Percentiles rank a stretch among this genome's conserved stretches.
These are phyloP conservation scores for Platyscapa corneri DNA, from an alignment of 1,140 invertebrate species.

Conservation along the genomic window DNA sequence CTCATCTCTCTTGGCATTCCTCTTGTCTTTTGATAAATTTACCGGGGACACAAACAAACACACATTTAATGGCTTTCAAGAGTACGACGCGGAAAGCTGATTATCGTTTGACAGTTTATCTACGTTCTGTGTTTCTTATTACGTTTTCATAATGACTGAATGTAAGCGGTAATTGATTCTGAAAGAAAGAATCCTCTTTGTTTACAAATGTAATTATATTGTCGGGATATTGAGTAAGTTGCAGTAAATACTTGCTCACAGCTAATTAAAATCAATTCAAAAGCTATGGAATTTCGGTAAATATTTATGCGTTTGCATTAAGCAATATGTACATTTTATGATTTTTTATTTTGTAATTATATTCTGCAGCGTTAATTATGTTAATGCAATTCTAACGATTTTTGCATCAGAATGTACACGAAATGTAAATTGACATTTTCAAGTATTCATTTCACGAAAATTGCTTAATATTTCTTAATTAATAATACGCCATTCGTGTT, in stretches of 20 bases:
- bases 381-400: too few relatives aligned
- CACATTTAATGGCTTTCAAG: slow-evolving; percentile 25
- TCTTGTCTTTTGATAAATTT: slow-evolving; percentile 8
- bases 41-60: neutral
- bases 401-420: too few relatives aligned
- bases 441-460: too few relatives aligned
- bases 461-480: too few relatives aligned
- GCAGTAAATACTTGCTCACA: neutral
- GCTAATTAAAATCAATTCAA: neutral
- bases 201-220: slow-evolving; percentile 10
- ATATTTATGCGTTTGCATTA: too few relatives aligned
- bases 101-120: slow-evolving; percentile 27
- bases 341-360: too few relatives aligned
- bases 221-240: neutral
- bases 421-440: too few relatives aligned
- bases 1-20: neutral
- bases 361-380: too few relatives aligned
- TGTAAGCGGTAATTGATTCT: slow-evolving; percentile 34
- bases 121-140: neutral
- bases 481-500: too few relatives aligned
- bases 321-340: too few relatives aligned
- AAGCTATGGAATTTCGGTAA: too few relatives aligned
- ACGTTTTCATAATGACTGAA: neutral
- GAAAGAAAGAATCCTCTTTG: neutral
- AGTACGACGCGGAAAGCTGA: slow-evolving; percentile 25